Evolutionary conservation across 2,797 vertebrate species (phyloP), one percentile per base, ranked within the genome.

Genomic region (Hafferia zeledoni): DNA sequence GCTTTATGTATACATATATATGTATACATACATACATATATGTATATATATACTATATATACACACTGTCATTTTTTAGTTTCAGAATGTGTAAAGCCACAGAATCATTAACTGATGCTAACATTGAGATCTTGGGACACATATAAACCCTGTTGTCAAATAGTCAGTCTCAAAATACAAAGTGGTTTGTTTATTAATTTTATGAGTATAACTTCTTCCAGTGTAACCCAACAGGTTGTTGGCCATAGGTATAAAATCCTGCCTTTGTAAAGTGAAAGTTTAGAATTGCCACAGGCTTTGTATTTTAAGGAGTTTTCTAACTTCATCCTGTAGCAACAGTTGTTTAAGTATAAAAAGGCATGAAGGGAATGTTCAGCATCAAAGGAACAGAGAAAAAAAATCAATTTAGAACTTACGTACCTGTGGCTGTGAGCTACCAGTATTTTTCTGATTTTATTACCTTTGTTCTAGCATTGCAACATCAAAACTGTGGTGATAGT

Each of bases 61-160:
- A 27, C 11, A 4, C 25, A 31, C 10, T 13, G 3, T 5, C 13
- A 1, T 16, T 52, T 78, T 76, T 74, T 56, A 47, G 50, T 53
- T 85, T 80, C 17, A 30, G 31, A 70, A 46, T 10, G 2, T 20
- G 3, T 57, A 25, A 80, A 88, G 37, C 17, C 20, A 6, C 12
- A 18, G 6, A 27, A 30, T 90, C 2, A 10, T 61, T 81, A 59
- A 56, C 20, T 24, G 6, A 52, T 75, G 44, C 44, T 16, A 27
- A n/a, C 71, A 41, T 20, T 2, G 6, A 65, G 41, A 43, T 68
- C 30, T 83, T 0, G 0, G 44, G 33, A 31, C 13, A 4, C 10
- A 2, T 30, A 35, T 68, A 17, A 37, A 60, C 35, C 17, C 7
- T 50, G 9, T 59, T 72, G 57, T 72, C 44, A 79, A 39, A 35